Evolutionary conservation across 2,113 vertebrate species (phyloP).

Genomic region (Phaethon lepturus): DNA sequence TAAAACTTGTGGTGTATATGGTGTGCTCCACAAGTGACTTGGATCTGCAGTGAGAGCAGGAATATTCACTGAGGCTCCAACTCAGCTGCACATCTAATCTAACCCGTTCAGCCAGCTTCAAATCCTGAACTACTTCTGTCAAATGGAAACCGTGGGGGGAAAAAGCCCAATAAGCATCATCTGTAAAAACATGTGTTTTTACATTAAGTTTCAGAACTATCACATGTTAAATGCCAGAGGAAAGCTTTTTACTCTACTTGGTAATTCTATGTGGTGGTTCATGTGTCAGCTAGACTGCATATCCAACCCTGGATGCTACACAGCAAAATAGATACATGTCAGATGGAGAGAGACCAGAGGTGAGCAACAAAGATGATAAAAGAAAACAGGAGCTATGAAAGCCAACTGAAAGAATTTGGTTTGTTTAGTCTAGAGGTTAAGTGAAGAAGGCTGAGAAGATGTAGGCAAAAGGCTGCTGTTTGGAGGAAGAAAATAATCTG

Average conservation of each 20-base stretch:
- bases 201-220: background rate
- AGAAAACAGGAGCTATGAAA: background rate
- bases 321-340: background rate
- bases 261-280: background rate
- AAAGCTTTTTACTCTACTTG: background rate
- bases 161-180: rapidly evolving
- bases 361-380: background rate
- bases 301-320: background rate
- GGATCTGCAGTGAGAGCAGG: background rate
- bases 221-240: background rate
- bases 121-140: background rate
- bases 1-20: rapidly evolving
- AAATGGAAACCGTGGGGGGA: background rate
- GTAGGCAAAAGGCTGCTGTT: background rate
- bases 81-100: background rate
- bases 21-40: background rate
- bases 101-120: background rate
- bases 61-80: background rate
- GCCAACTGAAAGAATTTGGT: background rate
- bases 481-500: background rate
- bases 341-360: background rate
- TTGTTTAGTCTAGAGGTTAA: constrained; percentile 19
- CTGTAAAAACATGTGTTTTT: background rate
- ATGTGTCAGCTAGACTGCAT: background rate
- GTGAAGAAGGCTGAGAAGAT: background rate